Conservation (phyloP, 2,113 vertebrate genomes). For the Microcebus tavaratra region DNA sequence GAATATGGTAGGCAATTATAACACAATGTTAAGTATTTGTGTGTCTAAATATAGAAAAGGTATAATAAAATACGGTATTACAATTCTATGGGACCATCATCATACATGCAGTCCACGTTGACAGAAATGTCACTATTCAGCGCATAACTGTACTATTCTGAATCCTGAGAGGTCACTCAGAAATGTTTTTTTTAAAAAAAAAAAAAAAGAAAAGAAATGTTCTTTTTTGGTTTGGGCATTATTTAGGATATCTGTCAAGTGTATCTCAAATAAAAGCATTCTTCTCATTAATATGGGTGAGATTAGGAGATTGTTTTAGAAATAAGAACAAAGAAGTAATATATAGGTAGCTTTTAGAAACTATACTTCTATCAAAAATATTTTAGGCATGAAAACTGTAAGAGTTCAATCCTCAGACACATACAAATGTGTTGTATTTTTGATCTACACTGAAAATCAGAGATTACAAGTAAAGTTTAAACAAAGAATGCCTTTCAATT, state of each 20-base stretch:
- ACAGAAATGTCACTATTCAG: not conserved
- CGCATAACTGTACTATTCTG: not conserved
- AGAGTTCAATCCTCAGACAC: too few relatives aligned
- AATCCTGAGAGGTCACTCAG: not conserved
- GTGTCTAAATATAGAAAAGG: not conserved
- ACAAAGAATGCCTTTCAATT: too few relatives aligned
- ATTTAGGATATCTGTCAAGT: not conserved
- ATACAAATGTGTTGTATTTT: too few relatives aligned
- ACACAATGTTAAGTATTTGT: not conserved
- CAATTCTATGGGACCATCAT: not conserved
- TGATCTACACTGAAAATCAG: too few relatives aligned
- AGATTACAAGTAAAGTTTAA: too few relatives aligned
- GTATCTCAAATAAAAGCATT: slow-evolving; percentile 24
- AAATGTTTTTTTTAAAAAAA: not conserved
- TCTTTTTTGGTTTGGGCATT: slow-evolving; percentile 13
- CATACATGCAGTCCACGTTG: not conserved
- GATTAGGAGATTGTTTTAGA: slow-evolving; percentile 10
- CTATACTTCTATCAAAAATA: too few relatives aligned
- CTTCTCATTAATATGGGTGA: not conserved
- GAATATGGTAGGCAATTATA: not conserved
- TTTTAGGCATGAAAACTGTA: too few relatives aligned
- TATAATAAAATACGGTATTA: not conserved
- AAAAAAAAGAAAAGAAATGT: not conserved
- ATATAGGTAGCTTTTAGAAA: too few relatives aligned
- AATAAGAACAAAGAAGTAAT: not conserved